Conservation (phyloP, 2,888 invertebrate genomes). For the Embidobia sp. region DNA sequence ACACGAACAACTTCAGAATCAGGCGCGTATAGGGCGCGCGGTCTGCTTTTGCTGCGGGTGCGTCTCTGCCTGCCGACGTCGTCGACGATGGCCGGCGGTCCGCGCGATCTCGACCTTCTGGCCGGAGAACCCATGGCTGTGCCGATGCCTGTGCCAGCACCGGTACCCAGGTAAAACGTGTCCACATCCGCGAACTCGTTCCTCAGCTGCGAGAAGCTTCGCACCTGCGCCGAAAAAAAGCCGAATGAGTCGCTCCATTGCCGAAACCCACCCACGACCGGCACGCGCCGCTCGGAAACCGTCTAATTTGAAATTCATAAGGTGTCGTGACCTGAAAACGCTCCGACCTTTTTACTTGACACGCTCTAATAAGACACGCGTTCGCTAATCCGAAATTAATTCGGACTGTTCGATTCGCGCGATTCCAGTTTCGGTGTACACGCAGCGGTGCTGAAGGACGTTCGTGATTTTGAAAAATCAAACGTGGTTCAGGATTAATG, state of each 20-base stretch:
- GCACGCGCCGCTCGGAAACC: slow-evolving; percentile 69
- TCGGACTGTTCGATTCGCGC: slow-evolving; percentile 16
- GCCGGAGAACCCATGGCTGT: slow-evolving; percentile 84
- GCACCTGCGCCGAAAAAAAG: slow-evolving; percentile 84
- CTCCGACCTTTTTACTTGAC: slow-evolving; percentile 76
- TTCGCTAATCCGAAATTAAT: not conserved
- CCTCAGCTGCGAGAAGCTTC: slow-evolving; percentile 95
- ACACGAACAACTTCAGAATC: slow-evolving; percentile 91
- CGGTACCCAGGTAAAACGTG: slow-evolving; percentile 91
- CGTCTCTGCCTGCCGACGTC: slow-evolving; percentile 84
- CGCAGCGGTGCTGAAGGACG: slow-evolving; percentile 25
- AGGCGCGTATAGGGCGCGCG: slow-evolving; percentile 91
- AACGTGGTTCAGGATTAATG: slow-evolving; percentile 22
- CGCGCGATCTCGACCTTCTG: slow-evolving; percentile 86
- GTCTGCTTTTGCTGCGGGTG: slow-evolving; percentile 92
- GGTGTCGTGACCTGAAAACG: slow-evolving; percentile 78
- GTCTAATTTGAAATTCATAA: slow-evolving; percentile 80
- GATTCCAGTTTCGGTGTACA: slow-evolving; percentile 27
- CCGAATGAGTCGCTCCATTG: not conserved
- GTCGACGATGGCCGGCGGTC: slow-evolving; percentile 82
- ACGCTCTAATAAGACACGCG: slow-evolving; percentile 56
- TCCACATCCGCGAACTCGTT: slow-evolving; percentile 96
- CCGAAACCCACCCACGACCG: slow-evolving; percentile 1
- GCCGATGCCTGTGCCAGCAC: slow-evolving; percentile 82
- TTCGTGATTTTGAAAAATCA: slow-evolving; percentile 28